These are phyloP conservation scores for Vireo griseus DNA, from an alignment of 2,797 vertebrate genomes.

Conservation along the genomic window DNA sequence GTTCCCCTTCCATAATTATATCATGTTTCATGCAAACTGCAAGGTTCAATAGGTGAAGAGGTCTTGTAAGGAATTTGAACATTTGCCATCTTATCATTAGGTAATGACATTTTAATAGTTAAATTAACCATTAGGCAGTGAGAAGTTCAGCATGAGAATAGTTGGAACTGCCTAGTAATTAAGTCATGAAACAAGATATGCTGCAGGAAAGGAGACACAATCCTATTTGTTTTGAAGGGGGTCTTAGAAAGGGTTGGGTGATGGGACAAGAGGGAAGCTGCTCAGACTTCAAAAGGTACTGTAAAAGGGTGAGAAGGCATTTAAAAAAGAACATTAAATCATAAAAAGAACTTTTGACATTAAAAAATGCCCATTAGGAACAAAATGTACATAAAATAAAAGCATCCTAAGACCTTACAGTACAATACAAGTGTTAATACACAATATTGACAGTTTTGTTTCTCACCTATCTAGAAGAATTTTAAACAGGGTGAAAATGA, in stretches of 20 bases:
- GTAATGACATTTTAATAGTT: slow-evolving; percentile 54
- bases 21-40: not conserved
- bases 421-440: not conserved
- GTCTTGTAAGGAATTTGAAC: slow-evolving; percentile 30
- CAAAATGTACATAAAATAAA: not conserved
- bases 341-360: not conserved
- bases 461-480: not conserved
- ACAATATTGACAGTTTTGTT: not conserved
- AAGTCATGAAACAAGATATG: slow-evolving; percentile 15
- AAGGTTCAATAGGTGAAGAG: slow-evolving; percentile 37
- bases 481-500: not conserved
- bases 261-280: not conserved
- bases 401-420: not conserved
- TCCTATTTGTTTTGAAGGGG: not conserved
- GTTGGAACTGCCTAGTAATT: not conserved
- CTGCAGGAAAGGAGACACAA: slow-evolving; percentile 19
- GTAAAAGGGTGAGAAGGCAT: not conserved
- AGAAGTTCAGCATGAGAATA: slow-evolving; percentile 4
- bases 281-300: not conserved
- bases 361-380: not conserved
- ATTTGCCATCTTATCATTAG: slow-evolving; percentile 29
- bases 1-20: not conserved
- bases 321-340: not conserved
- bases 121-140: slow-evolving; percentile 23
- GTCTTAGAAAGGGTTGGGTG: not conserved